Evolutionary conservation across 2,797 vertebrate genomes (phyloP).

Genomic region (Lycodopsis pacificus): DNA sequence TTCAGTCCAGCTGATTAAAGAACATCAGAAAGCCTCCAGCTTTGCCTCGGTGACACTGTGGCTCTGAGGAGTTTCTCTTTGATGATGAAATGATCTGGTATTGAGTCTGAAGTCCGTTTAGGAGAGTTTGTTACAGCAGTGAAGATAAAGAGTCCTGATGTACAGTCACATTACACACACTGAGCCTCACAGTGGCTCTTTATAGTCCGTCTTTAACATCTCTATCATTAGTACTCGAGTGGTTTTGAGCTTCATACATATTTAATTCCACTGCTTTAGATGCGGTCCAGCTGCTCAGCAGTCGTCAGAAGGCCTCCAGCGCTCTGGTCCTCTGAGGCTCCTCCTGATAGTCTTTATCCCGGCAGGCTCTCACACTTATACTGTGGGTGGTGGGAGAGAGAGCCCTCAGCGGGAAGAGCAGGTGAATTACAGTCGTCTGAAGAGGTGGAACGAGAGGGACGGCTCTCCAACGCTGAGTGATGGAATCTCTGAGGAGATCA

Average conservation of each 20-base stretch:
- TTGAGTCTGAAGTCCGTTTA: neutral
- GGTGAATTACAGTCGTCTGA: conserved; percentile 56
- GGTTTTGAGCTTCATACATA: conserved; percentile 19
- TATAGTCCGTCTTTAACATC: neutral
- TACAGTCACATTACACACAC: neutral
- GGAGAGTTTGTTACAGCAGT: no score
- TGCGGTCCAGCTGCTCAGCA: neutral
- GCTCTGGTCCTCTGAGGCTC: neutral
- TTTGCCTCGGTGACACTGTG: neutral
- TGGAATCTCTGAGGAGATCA: conserved; percentile 66
- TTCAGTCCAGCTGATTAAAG: neutral
- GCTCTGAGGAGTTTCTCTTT: neutral
- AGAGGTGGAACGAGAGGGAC: conserved; percentile 53
- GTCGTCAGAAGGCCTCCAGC: conserved; percentile 7
- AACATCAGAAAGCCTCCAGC: neutral
- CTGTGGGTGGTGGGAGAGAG: conserved; percentile 9
- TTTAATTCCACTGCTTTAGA: conserved; percentile 33
- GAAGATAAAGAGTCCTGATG: neutral
- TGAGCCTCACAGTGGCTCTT: neutral
- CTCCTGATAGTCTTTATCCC: conserved; percentile 24
- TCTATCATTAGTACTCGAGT: neutral
- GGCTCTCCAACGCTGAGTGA: conserved; percentile 43
- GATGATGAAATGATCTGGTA: neutral
- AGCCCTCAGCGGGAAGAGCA: conserved; percentile 44
- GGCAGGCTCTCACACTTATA: conserved; percentile 21